phyloP scores from a whole-genome alignment of 2,888 invertebrate genomes.

The Therioaphis trifolii region DNA sequence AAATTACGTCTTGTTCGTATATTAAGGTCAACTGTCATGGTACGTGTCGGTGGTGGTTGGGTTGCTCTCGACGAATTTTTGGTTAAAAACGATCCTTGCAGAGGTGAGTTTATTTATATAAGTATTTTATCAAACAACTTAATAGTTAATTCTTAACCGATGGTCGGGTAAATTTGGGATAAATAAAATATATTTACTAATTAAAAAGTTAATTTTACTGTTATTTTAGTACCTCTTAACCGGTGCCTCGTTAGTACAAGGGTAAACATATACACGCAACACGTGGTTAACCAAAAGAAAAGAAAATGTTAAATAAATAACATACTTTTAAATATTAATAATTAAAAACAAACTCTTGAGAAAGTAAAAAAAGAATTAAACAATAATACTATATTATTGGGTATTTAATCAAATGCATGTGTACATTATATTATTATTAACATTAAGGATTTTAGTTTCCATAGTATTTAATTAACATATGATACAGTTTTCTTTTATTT shows the following conservation, averaged over 20 bases:
- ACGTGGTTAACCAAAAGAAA: slow-evolving; percentile 51
- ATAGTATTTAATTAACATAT: slow-evolving; percentile 51
- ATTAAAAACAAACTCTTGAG: slow-evolving; percentile 60
- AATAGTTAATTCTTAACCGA: slow-evolving; percentile 53
- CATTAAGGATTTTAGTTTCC: slow-evolving; percentile 40
- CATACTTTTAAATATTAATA: slow-evolving; percentile 31
- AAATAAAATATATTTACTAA: slow-evolving; percentile 51
- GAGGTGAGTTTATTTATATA: slow-evolving; percentile 79
- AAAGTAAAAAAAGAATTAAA: slow-evolving; percentile 55
- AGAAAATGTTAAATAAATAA: slow-evolving; percentile 39
- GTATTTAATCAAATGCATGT: slow-evolving; percentile 45
- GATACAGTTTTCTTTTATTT: slow-evolving; percentile 36
- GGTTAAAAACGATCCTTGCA: slow-evolving; percentile 98
- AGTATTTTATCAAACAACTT: slow-evolving; percentile 12
- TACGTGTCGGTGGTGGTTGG: slow-evolving; percentile 99
- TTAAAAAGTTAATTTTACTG: slow-evolving; percentile 52
- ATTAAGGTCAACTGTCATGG: slow-evolving; percentile 99
- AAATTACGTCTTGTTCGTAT: slow-evolving; percentile 97
- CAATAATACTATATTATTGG: slow-evolving; percentile 7
- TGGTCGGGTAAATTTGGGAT: slow-evolving; percentile 57
- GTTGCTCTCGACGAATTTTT: slow-evolving; percentile 99
- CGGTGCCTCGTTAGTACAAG: slow-evolving; percentile 60
- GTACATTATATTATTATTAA: slow-evolving; percentile 46
- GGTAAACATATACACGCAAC: slow-evolving; percentile 30
- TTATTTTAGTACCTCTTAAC: slow-evolving; percentile 61